These are phyloP conservation scores for Calyptommatus sinebrachiatus DNA, from an alignment of 2,113 vertebrate species.

Conservation along the genomic window DNA sequence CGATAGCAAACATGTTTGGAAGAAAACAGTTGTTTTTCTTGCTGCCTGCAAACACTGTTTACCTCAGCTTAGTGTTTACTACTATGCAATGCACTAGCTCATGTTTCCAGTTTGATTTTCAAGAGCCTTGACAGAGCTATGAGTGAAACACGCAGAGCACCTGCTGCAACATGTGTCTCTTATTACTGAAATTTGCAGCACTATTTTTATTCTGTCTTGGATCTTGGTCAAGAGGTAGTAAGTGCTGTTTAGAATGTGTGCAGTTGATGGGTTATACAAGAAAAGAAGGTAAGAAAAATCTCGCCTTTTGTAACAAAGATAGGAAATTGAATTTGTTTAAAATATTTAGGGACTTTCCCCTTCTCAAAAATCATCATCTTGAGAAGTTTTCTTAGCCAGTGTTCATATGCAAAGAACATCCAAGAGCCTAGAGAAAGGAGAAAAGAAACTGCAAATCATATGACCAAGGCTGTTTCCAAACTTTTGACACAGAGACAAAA, in stretches of 20 bases:
- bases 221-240: not conserved
- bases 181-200: rapidly evolving
- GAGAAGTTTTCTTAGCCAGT: not conserved
- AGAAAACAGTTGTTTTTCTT: not conserved
- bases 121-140: not conserved
- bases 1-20: not conserved
- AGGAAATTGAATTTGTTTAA: not conserved
- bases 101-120: not conserved
- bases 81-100: not conserved
- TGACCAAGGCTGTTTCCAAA: not conserved
- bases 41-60: not conserved
- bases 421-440: rapidly evolving
- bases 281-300: not conserved
- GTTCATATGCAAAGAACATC: not conserved
- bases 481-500: not conserved
- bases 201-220: not conserved
- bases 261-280: not conserved
- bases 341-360: not conserved
- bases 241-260: not conserved
- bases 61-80: not conserved
- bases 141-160: not conserved
- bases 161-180: not conserved
- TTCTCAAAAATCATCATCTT: not conserved
- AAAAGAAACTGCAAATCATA: not conserved
- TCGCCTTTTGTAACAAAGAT: not conserved